These are phyloP conservation scores for Misgurnus mizolepis DNA, from an alignment of 2,113 vertebrate genomes.

Conservation along the genomic window DNA sequence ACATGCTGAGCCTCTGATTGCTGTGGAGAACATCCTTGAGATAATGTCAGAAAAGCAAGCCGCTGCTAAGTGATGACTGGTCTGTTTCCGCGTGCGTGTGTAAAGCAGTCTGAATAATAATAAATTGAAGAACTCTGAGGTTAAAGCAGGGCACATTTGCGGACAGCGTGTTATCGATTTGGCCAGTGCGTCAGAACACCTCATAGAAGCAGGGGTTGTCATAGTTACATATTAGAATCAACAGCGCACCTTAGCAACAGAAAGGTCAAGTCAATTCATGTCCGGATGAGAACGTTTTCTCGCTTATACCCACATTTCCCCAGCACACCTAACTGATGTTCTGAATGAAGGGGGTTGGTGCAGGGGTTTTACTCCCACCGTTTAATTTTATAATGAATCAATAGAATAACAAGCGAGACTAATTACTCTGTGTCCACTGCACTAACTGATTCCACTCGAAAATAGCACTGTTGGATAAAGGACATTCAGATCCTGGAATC, in stretches of 20 bases:
- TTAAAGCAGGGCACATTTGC: slow-evolving; percentile 42
- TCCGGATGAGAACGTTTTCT: slow-evolving; percentile 46
- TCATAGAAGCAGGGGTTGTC: slow-evolving; percentile 51
- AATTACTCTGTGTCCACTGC: too few relatives aligned
- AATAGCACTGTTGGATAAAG: too few relatives aligned
- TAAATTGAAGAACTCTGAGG: slow-evolving; percentile 35
- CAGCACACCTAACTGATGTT: slow-evolving; percentile 28
- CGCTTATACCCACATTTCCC: slow-evolving; percentile 9
- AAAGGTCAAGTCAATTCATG: slow-evolving; percentile 61
- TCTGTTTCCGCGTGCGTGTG: slow-evolving; percentile 4
- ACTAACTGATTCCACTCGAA: too few relatives aligned
- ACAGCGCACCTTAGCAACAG: slow-evolving; percentile 55
- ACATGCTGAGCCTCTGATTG: slow-evolving; percentile 20
- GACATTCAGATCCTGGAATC: too few relatives aligned
- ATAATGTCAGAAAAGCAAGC: slow-evolving; percentile 36
- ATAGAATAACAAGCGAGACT: too few relatives aligned
- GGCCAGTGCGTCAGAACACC: slow-evolving; percentile 50
- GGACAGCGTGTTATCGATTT: slow-evolving; percentile 52
- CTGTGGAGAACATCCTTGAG: slow-evolving; percentile 26
- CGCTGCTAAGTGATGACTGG: slow-evolving; percentile 25
- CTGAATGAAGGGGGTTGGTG: neutral
- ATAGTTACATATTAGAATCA: slow-evolving; percentile 60
- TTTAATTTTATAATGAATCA: too few relatives aligned
- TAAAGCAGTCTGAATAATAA: slow-evolving; percentile 2
- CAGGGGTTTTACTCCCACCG: too few relatives aligned